Base-by-base conservation (phyloP, 2,888 invertebrate species). In the Lampropteryx suffumata region DNA sequence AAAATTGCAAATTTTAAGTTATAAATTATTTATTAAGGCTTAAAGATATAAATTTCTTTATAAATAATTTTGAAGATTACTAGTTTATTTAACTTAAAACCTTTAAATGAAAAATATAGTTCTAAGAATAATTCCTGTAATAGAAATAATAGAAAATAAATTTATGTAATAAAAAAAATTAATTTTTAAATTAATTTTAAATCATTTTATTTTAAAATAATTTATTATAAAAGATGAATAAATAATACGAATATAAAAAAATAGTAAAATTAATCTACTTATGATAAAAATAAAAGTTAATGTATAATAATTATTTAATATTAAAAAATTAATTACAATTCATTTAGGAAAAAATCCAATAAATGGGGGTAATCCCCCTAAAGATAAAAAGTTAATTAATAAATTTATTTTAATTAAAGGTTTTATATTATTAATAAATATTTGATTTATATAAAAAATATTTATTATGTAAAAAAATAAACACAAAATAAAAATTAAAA, bases 61-160 rank as follows among this genome's bases (percentile, higher is more conserved):
- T 91, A 85, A 73, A 86, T 79, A 92, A 89, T 91, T 92, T 92
- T 92, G 92, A 92, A 92, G 91, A 92, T 80, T 92, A 89, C 84
- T 86, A 92, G 92, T 92, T 92, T 92, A 62, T 50, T 59, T 91
- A 91, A 91, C 91, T 91, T 91, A 91, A 91, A 91, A 92, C 84
- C 83, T 88, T 91, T 91, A 82, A 51, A 72, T 50, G 69, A 69
- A 81, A 75, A 78, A 75, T 62, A 83, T 73, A 48, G 79, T 83
- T 78, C 76, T 81, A 39, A 82, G 35, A 66, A 81, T 79, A 71
- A 82, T 71, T 45, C 82, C 76, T 62, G 32, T 39, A 46, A 79
- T 53, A 10, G 80, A 82, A 56, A 80, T 62, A 51, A 79, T 66
- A 10, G 70, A 76, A 39, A 76, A 64, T 55, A 72, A 67, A 64